phyloP scores from a whole-genome alignment of 2,797 vertebrate genomes.

The Galagoides demidoff region DNA sequence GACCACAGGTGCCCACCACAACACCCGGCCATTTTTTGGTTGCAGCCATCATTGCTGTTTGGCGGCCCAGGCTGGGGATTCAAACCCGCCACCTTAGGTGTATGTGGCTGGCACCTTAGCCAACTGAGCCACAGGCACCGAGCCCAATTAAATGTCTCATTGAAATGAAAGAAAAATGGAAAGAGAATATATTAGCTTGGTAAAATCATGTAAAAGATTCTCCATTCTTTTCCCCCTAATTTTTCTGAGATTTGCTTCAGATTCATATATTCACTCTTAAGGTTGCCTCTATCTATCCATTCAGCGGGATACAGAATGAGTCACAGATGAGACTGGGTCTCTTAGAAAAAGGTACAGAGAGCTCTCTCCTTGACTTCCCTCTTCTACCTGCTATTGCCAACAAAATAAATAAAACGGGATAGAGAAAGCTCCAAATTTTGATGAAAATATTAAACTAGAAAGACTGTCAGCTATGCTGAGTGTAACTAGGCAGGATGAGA shows the following conservation, averaged over 20 bases:
- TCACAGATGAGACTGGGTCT: background rate
- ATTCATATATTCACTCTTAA: background rate
- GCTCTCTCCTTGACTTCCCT: background rate
- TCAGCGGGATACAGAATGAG: background rate
- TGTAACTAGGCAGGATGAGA: constrained; percentile 50
- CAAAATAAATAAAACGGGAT: background rate
- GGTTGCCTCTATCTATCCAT: background rate
- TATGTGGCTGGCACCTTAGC: too few relatives aligned
- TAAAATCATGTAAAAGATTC: background rate
- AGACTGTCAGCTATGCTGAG: constrained; percentile 58
- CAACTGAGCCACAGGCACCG: too few relatives aligned
- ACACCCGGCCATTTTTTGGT: too few relatives aligned
- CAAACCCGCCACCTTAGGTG: too few relatives aligned
- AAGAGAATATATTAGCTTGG: background rate
- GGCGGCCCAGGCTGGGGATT: too few relatives aligned
- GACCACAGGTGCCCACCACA: too few relatives aligned
- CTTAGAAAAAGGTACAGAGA: background rate
- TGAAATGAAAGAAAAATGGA: background rate
- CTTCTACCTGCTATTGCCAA: accelerated
- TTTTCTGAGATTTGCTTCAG: background rate
- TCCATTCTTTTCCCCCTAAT: background rate
- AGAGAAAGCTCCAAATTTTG: constrained; percentile 46
- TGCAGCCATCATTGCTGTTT: too few relatives aligned
- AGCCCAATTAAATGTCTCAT: background rate
- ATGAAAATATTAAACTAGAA: constrained; percentile 41